Evolutionary conservation across 2,797 vertebrate species (phyloP).

Genomic region (Lates japonicus): DNA sequence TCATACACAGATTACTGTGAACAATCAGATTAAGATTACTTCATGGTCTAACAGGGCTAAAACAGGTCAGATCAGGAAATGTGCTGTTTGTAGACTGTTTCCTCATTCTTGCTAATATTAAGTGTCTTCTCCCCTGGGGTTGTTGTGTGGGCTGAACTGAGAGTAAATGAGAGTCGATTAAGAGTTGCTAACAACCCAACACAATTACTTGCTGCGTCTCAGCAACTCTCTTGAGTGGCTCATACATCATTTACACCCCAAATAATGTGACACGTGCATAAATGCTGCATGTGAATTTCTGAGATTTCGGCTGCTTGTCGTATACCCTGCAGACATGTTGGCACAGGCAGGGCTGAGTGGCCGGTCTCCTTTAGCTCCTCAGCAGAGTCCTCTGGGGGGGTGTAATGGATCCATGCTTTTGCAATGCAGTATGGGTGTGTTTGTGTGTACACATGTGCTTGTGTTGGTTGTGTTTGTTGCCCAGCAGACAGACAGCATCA

Average conservation of each 20-base stretch:
- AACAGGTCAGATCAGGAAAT: neutral
- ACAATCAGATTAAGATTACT: neutral
- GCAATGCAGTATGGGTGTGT: constrained; percentile 22
- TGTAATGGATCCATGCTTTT: constrained; percentile 63
- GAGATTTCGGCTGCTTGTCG: constrained; percentile 31
- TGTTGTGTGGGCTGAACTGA: constrained; percentile 15
- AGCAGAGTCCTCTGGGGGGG: constrained; percentile 32
- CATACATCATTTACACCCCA: constrained; percentile 38
- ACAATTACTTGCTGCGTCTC: constrained; percentile 11
- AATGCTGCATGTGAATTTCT: constrained; percentile 46
- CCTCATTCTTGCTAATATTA: constrained; percentile 23
- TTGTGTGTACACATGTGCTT: neutral
- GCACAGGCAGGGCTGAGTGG: constrained; percentile 30
- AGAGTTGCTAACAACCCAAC: constrained; percentile 40
- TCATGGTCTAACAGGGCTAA: neutral
- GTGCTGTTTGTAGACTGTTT: constrained; percentile 1
- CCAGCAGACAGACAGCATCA: constrained; percentile 43
- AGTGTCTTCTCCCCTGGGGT: neutral
- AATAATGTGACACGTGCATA: constrained; percentile 34
- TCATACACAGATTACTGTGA: neutral
- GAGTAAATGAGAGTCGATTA: constrained; percentile 59
- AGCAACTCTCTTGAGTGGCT: constrained; percentile 21
- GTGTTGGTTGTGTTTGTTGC: neutral
- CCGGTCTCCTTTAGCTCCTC: neutral
- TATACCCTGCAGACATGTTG: constrained; percentile 34